Base-by-base conservation (phyloP, 2,888 invertebrate genomes). In the Vanessa cardui region DNA sequence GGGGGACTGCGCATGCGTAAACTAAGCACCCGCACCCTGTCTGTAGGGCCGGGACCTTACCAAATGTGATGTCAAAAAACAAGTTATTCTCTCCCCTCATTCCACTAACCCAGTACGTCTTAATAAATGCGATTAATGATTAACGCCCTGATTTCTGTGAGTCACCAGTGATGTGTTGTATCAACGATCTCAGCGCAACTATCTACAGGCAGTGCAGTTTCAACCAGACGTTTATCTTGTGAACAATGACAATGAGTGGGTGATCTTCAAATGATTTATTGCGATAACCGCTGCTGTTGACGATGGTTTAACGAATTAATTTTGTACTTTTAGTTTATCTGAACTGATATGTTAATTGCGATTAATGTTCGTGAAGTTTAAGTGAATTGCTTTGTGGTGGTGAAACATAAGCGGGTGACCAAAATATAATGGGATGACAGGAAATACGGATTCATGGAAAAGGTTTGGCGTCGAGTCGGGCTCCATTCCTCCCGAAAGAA, bases 401-500 rank as follows among this genome's bases (percentile, higher is more conserved):
- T 64, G 71, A 64, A 58, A 73, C 69, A 64, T 52, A 68, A 59
- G 70, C 58, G 60, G 39, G 69, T 63, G 64, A 68, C 66, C 68
- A 66, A 80, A 85, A 85, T 84, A 88, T 80, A 83, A 92, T 92
- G 92, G 92, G 92, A 92, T 92, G 92, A 92, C 87, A 88, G 80
- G 80, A 85, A 89, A 90, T 82, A 88, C 81, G 81, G 88, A 92
- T 86, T 87, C 85, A 89, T 93, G 93, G 93, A 93, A 92, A 93
- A 93, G 86, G 92, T 93, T 90, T 93, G 93, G 93, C 91, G 92
- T 85, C 87, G 92, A 76, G 93, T 93, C 76, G 93, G 93, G 83
- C 93, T 93, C 87, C 93, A 93, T 89, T 93, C 93, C 89, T 92
- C 93, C 86, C 93, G 93, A 66, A 92, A 92, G 86, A 93, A 93